A percentile compares a stretch with the other conserved stretches of the same genome.
Evolutionary conservation across 2,113 vertebrate genomes (phyloP).

Genomic region (Mesembrinibis cayennensis): DNA sequence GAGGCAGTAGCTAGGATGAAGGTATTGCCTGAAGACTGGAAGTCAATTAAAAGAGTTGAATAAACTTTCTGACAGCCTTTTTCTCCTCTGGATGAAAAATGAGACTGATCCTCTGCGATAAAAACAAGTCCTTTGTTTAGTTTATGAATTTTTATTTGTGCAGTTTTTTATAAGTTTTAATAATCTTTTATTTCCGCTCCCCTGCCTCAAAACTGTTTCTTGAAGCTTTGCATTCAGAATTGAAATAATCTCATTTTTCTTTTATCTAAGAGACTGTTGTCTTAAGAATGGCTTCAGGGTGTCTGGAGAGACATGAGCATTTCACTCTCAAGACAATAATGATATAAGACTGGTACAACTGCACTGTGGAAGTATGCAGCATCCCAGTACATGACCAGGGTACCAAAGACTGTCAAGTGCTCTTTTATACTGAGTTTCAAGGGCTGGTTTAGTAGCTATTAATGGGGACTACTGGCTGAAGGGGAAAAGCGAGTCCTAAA

Average conservation of each 20-base stretch:
- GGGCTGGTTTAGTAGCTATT: not conserved
- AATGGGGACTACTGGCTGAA: not conserved
- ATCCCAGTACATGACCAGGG: not conserved
- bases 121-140: not conserved
- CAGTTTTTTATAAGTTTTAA: not conserved
- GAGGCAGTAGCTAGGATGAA: not conserved
- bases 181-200: not conserved
- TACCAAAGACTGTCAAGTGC: not conserved
- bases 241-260: conserved; percentile 15
- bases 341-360: not conserved
- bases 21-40: not conserved
- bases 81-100: not conserved
- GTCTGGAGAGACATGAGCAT: not conserved
- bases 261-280: not conserved
- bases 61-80: not conserved
- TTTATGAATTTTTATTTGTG: not conserved
- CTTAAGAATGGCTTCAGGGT: not conserved
- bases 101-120: not conserved
- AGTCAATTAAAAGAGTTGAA: not conserved
- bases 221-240: not conserved
- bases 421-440: not conserved
- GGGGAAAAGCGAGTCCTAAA: not conserved
- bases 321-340: not conserved
- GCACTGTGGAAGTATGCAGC: not conserved
- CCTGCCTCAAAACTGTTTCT: not conserved